A percentile compares a stretch with the other conserved stretches of the same genome.
Evolutionary conservation across 2,113 vertebrate species (phyloP).

Genomic region (Odocoileus hemionus): DNA sequence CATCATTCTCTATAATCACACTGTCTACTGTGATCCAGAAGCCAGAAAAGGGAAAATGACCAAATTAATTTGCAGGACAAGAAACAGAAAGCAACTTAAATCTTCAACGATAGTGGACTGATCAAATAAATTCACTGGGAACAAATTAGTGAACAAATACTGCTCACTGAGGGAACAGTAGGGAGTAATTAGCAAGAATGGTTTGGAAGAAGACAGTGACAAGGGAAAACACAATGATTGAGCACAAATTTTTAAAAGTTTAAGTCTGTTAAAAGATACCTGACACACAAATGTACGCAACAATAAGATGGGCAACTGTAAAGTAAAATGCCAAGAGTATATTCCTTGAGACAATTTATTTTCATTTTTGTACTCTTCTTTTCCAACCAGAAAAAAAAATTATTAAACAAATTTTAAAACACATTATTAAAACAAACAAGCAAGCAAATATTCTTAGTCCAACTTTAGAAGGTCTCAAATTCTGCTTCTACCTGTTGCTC

Average conservation of each 20-base stretch:
- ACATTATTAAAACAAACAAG: neutral
- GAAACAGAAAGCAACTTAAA: neutral
- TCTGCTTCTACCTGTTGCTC: neutral
- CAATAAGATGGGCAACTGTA: neutral
- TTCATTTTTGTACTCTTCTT: neutral
- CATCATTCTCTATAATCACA: neutral
- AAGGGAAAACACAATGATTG: neutral
- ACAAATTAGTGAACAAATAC: no score
- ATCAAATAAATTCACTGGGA: neutral
- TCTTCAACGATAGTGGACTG: neutral
- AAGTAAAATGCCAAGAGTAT: neutral
- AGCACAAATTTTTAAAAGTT: neutral
- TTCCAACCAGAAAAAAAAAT: neutral
- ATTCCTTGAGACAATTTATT: neutral
- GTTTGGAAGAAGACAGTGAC: neutral
- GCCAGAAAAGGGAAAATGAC: neutral
- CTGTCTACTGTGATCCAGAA: neutral
- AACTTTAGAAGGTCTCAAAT: neutral
- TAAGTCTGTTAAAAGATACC: neutral
- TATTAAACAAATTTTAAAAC: neutral
- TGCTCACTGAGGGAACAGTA: neutral
- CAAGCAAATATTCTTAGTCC: neutral
- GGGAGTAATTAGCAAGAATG: neutral
- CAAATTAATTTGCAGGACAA: constrained; percentile 4
- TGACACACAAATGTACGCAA: neutral